Evolutionary conservation across 2,888 invertebrate genomes (phyloP).

Genomic region (Melipona bicolor): DNA sequence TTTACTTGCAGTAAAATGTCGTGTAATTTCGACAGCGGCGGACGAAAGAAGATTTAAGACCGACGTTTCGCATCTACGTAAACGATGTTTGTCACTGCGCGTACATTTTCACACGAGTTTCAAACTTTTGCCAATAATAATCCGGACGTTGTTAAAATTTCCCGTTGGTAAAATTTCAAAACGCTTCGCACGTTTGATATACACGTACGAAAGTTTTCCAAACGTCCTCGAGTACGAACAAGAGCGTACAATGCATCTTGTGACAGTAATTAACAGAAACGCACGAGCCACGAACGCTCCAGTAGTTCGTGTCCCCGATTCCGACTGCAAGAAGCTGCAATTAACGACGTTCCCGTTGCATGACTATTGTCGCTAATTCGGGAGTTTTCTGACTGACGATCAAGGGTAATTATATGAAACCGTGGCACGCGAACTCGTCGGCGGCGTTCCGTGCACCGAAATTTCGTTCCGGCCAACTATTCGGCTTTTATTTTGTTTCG

Average conservation of each 20-base stretch:
- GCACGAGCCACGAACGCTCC: neutral
- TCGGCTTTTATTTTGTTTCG: neutral
- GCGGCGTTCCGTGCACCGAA: neutral
- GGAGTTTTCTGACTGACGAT: conserved; percentile 20
- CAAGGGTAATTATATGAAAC: conserved; percentile 17
- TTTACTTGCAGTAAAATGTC: neutral
- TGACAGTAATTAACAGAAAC: conserved; percentile 49
- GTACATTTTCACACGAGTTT: neutral
- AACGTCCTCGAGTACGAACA: conserved; percentile 18
- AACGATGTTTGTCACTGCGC: no score
- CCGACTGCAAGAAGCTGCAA: conserved; percentile 3
- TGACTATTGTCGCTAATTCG: conserved; percentile 20
- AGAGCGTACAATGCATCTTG: conserved; percentile 13
- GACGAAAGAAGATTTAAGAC: no score
- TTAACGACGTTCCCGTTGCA: conserved; percentile 3
- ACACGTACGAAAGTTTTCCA: neutral
- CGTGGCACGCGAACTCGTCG: conserved; percentile 10
- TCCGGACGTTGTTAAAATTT: neutral
- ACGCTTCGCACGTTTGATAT: neutral
- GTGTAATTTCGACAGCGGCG: neutral
- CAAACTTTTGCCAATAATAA: neutral
- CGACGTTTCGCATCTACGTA: no score
- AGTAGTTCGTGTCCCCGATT: conserved; percentile 31
- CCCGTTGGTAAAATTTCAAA: neutral
- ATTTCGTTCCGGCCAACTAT: neutral